Percentiles rank a stretch among this genome's conserved stretches.
Evolutionary conservation across 2,888 invertebrate species (phyloP).

Genomic region (Diogma glabrata): DNA sequence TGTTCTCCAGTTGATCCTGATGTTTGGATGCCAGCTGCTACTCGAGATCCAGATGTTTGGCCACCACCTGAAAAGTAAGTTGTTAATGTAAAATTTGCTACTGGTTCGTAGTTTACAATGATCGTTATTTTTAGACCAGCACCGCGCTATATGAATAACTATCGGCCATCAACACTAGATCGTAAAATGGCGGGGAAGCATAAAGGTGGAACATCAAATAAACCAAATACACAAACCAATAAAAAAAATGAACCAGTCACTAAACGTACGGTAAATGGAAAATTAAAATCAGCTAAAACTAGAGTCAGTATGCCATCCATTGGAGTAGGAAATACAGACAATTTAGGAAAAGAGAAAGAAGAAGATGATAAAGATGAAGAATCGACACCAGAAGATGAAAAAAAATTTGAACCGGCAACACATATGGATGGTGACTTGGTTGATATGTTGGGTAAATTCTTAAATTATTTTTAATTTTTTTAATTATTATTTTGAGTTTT

Average conservation of each 20-base stretch:
- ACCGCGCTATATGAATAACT: not conserved
- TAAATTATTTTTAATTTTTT: not conserved
- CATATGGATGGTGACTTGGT: slow-evolving; percentile 83
- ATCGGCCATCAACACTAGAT: no score
- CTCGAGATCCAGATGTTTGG: slow-evolving; percentile 76
- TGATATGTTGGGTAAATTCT: slow-evolving; percentile 62
- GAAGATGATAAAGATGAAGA: slow-evolving; percentile 50
- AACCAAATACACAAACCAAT: no score
- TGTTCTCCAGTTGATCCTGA: slow-evolving; percentile 55
- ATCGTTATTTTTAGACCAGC: not conserved
- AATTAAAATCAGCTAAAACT: slow-evolving; percentile 10
- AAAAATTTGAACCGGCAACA: slow-evolving; percentile 71
- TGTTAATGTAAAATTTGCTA: no score
- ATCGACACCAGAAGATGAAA: slow-evolving; percentile 50
- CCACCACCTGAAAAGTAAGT: slow-evolving; percentile 62
- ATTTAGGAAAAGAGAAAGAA: slow-evolving; percentile 43
- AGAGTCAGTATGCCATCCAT: slow-evolving; percentile 2
- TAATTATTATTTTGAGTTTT: slow-evolving; percentile 3
- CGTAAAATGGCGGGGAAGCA: no score
- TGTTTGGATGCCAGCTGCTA: slow-evolving; percentile 57
- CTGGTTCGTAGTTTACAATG: no score
- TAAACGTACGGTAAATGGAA: slow-evolving; percentile 9
- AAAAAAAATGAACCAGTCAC: no score
- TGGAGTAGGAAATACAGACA: slow-evolving; percentile 20
- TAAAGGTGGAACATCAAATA: not conserved